Percentiles rank a stretch among this genome's conserved stretches.
These are phyloP conservation scores for Dimorphilus gyrociliatus DNA, from an alignment of 2,888 invertebrate genomes.

Conservation along the genomic window DNA sequence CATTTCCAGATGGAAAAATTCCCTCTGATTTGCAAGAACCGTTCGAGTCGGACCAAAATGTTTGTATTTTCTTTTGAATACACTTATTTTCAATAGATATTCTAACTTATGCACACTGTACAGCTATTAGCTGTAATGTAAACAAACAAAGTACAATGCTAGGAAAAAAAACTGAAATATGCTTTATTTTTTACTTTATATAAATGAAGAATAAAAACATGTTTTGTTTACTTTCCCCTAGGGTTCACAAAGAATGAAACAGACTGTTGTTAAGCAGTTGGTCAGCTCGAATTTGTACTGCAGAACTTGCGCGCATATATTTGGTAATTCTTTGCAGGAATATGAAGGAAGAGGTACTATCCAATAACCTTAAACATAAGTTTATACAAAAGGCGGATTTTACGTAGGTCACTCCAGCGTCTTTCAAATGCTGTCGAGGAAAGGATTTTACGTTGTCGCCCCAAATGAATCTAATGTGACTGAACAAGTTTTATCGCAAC, in stretches of 20 bases:
- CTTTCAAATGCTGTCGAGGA: conserved; percentile 74
- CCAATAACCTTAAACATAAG: background rate
- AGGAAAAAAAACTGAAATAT: conserved; percentile 10
- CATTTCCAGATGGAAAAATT: conserved; percentile 50
- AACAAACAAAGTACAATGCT: too few species aligned
- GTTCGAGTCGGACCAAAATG: conserved; percentile 86
- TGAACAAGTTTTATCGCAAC: conserved; percentile 86
- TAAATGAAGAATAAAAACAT: background rate
- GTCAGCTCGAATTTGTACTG: conserved; percentile 89
- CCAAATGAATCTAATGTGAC: conserved; percentile 72
- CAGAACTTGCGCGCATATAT: conserved; percentile 78
- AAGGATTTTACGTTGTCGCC: conserved; percentile 67
- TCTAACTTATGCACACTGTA: too few species aligned
- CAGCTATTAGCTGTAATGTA: too few species aligned
- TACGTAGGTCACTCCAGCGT: conserved; percentile 70
- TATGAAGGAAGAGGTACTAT: background rate
- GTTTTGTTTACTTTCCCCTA: conserved; percentile 37
- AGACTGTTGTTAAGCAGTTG: conserved; percentile 71
- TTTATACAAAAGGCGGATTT: background rate
- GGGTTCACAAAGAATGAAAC: conserved; percentile 83
- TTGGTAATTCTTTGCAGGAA: conserved; percentile 70
- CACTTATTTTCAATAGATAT: conserved; percentile 3
- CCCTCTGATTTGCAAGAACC: conserved; percentile 82
- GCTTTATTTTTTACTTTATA: too few species aligned
- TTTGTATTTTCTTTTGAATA: conserved; percentile 22